Conservation (phyloP, 2,797 vertebrate genomes). For the Microcaecilia unicolor region DNA sequence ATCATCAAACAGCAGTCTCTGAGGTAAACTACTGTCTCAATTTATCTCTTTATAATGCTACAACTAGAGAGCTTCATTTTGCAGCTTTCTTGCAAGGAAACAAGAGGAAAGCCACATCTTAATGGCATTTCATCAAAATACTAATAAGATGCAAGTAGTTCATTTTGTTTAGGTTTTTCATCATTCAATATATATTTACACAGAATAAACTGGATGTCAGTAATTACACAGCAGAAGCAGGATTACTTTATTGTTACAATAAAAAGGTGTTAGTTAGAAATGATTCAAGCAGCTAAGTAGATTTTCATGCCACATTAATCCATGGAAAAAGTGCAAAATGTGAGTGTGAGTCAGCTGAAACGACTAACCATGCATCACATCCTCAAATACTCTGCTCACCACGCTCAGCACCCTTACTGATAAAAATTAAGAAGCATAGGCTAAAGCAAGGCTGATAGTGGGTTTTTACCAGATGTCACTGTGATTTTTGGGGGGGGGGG, state of each 20-base stretch:
- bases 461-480: too few relatives aligned
- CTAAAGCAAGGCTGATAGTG: too few relatives aligned
- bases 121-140: too few relatives aligned
- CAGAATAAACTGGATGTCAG: constrained; percentile 18
- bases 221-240: constrained; percentile 17
- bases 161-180: constrained; percentile 24
- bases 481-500: too few relatives aligned
- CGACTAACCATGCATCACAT: constrained; percentile 50
- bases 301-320: constrained; percentile 47
- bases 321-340: constrained; percentile 42
- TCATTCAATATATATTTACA: constrained; percentile 7
- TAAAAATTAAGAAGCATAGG: too few relatives aligned
- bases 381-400: constrained; percentile 34
- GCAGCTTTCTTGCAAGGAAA: too few relatives aligned
- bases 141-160: too few relatives aligned
- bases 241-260: constrained; percentile 60
- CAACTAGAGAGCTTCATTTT: too few relatives aligned
- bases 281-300: constrained; percentile 53
- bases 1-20: too few relatives aligned
- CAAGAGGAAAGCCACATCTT: too few relatives aligned
- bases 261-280: constrained; percentile 44
- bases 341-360: constrained; percentile 34
- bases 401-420: constrained; percentile 38
- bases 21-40: too few relatives aligned
- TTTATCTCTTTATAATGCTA: too few relatives aligned